phyloP scores from a whole-genome alignment of 2,797 vertebrate species.

The Hippopotamyrus pictus region DNA sequence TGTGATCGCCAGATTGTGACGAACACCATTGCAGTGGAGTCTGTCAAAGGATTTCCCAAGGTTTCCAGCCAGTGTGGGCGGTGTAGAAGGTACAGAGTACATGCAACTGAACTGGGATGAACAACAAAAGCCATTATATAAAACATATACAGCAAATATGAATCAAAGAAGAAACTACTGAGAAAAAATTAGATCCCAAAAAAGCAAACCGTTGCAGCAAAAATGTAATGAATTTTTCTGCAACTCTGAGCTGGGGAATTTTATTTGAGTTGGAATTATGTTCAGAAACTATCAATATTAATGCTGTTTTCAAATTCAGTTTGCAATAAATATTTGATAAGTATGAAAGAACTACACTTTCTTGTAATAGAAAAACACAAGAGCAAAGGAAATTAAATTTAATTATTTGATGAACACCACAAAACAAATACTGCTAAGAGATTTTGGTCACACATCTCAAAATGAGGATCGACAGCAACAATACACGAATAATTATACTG shows the following conservation, averaged over 20 bases:
- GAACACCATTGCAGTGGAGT: not conserved
- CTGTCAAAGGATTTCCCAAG: not conserved
- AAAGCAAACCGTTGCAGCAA: not conserved
- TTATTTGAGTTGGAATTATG: conserved; percentile 26
- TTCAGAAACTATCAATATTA: conserved; percentile 28
- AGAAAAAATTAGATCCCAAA: not conserved
- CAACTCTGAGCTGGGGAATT: conserved; percentile 7
- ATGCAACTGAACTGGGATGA: not conserved
- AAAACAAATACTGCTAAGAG: conserved; percentile 9
- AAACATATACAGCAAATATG: not conserved
- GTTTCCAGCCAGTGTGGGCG: not conserved
- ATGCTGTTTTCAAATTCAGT: conserved; percentile 28
- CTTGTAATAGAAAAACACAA: conserved; percentile 21
- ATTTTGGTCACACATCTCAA: conserved; percentile 3
- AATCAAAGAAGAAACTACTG: not conserved
- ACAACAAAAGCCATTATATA: not conserved
- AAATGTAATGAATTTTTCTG: conserved; percentile 6
- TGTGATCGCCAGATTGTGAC: not conserved
- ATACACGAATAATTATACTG: not conserved
- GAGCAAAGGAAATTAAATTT: conserved; percentile 20
- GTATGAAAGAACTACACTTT: conserved; percentile 13
- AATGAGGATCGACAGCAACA: not conserved
- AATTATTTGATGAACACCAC: not conserved
- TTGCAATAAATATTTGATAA: conserved; percentile 32
- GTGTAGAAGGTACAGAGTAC: not conserved